A percentile compares a stretch with the other conserved stretches of the same genome.
Evolutionary conservation across 2,113 vertebrate genomes (phyloP).

Genomic region (Calidris pygmaea): DNA sequence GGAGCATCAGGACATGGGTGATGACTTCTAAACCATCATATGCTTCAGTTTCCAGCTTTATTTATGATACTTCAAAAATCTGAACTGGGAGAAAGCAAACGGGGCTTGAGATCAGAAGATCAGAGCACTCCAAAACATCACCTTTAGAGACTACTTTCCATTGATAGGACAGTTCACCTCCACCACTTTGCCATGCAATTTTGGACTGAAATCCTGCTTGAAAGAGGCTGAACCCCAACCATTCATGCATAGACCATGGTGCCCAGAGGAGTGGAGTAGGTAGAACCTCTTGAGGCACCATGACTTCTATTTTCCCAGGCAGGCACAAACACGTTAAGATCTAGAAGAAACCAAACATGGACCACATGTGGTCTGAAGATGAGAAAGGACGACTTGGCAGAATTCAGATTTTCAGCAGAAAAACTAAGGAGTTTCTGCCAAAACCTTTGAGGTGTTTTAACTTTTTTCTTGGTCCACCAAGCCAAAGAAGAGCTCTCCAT

Average conservation of each 20-base stretch:
- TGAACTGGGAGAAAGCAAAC: not conserved
- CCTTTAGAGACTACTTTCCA: not conserved
- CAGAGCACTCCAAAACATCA: not conserved
- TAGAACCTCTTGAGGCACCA: not conserved
- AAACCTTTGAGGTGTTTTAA: not conserved
- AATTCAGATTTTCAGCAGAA: not conserved
- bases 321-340: not conserved
- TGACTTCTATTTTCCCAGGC: not conserved
- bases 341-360: not conserved
- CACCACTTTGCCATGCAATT: not conserved
- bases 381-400: not conserved
- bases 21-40: not conserved
- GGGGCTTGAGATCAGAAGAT: not conserved
- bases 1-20: not conserved
- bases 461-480: not conserved
- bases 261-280: not conserved
- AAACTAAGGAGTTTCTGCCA: not conserved
- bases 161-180: not conserved
- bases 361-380: not conserved
- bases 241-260: rapidly evolving
- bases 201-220: not conserved
- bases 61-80: not conserved
- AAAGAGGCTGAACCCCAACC: not conserved
- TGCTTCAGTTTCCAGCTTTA: not conserved
- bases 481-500: not conserved